A percentile compares a stretch with the other conserved stretches of the same genome.
Evolutionary conservation across 2,888 invertebrate genomes (phyloP).

Genomic region (Apodemia hepburni): DNA sequence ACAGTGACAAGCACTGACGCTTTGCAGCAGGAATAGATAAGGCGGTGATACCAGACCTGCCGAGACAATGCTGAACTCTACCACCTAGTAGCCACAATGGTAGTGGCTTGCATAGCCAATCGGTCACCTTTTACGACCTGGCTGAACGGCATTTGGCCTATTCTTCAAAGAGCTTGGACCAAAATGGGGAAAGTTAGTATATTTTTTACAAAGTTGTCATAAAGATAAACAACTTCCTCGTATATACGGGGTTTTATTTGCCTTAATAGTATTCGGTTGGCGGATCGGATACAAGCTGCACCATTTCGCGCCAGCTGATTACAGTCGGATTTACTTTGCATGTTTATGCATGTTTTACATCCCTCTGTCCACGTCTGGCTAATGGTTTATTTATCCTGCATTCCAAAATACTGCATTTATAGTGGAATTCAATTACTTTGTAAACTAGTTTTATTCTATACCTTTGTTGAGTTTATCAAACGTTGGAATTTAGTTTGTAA

Average conservation of each 20-base stretch:
- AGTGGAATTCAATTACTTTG: conserved; percentile 32
- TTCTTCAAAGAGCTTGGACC: too few relatives aligned
- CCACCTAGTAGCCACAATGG: too few relatives aligned
- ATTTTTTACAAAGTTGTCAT: too few relatives aligned
- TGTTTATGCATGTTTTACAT: conserved; percentile 33
- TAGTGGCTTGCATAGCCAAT: too few relatives aligned
- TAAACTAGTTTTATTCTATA: conserved; percentile 15
- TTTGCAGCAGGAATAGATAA: too few relatives aligned
- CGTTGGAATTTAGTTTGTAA: not conserved
- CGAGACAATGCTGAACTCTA: too few relatives aligned
- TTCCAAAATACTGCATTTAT: conserved; percentile 33
- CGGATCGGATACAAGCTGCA: conserved; percentile 28
- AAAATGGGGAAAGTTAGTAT: too few relatives aligned
- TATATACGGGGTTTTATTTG: not conserved
- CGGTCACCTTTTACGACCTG: too few relatives aligned
- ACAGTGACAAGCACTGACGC: too few relatives aligned
- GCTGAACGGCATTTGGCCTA: too few relatives aligned
- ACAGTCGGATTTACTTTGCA: conserved; percentile 27
- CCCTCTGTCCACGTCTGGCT: conserved; percentile 27
- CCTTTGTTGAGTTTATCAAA: not conserved
- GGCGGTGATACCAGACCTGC: too few relatives aligned
- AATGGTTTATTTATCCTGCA: conserved; percentile 33
- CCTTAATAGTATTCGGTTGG: conserved; percentile 12
- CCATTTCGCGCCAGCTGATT: conserved; percentile 26
- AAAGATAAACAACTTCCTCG: too few relatives aligned